These are phyloP conservation scores for Neolamprologus toae DNA, from an alignment of 2,113 vertebrate species.

Conservation along the genomic window DNA sequence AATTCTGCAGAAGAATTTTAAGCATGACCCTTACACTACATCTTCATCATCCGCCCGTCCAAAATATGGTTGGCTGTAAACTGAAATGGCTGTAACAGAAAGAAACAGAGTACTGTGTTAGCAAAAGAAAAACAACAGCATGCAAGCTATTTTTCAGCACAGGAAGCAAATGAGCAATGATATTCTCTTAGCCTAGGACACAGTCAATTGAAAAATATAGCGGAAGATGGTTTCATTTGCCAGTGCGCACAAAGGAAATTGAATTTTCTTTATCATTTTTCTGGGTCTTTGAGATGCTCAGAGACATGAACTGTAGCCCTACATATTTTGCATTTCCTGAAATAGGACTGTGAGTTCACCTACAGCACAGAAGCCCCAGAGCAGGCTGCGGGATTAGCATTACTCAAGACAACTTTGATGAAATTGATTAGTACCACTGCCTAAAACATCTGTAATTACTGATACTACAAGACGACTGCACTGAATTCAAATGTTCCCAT, in stretches of 20 bases:
- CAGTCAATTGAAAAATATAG: conserved; percentile 47
- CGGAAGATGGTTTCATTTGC: conserved; percentile 54
- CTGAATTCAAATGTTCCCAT: not conserved
- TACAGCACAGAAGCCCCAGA: not conserved
- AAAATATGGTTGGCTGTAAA: conserved; percentile 89
- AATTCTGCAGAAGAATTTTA: not conserved
- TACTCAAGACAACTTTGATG: not conserved
- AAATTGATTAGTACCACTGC: not conserved
- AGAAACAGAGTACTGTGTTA: conserved; percentile 16
- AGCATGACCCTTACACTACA: conserved; percentile 78
- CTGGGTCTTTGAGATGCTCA: conserved; percentile 18
- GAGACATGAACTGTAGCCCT: conserved; percentile 6
- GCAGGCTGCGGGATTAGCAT: not conserved
- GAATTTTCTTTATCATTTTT: conserved; percentile 54
- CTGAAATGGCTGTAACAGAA: conserved; percentile 79
- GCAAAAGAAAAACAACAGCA: not conserved
- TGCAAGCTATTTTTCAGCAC: conserved; percentile 4
- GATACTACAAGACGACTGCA: not conserved
- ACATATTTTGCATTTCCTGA: not conserved
- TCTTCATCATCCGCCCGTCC: conserved; percentile 84
- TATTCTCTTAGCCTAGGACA: conserved; percentile 39
- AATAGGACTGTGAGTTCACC: not conserved
- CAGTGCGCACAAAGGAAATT: conserved; percentile 46
- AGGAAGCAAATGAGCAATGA: conserved; percentile 35
- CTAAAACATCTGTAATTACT: not conserved